These are phyloP conservation scores for Sprattus sprattus DNA, from an alignment of 2,113 vertebrate species.

Conservation along the genomic window DNA sequence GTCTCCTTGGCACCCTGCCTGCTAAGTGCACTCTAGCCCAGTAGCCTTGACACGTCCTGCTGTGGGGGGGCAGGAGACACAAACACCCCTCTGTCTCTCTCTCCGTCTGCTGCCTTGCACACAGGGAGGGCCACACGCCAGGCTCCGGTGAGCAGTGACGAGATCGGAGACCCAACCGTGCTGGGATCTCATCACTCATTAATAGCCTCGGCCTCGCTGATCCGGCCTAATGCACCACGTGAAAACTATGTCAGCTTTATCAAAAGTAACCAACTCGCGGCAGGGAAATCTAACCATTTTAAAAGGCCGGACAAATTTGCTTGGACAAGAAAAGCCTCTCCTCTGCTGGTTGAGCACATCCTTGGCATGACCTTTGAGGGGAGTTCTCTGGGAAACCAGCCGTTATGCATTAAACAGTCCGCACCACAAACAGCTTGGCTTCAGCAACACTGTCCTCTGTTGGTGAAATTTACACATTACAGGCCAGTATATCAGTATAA, in stretches of 20 bases:
- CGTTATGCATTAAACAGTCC: background rate
- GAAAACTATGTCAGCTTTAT: background rate
- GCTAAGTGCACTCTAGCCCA: no score
- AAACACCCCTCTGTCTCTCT: background rate
- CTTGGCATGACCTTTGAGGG: background rate
- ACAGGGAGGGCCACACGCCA: background rate
- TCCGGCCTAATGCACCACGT: background rate
- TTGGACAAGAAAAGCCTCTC: background rate
- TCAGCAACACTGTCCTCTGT: slow-evolving; percentile 64
- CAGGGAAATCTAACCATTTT: background rate
- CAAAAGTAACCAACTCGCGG: background rate
- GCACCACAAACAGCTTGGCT: background rate
- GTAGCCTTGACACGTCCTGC: background rate
- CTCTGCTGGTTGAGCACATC: background rate
- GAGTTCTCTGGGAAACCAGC: background rate
- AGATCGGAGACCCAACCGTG: background rate
- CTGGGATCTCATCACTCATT: background rate
- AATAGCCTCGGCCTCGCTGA: background rate
- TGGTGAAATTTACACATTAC: slow-evolving; percentile 39
- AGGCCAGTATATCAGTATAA: background rate
- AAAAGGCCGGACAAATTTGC: background rate
- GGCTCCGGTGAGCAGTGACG: background rate
- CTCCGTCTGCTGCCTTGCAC: background rate
- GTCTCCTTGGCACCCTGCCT: no score
- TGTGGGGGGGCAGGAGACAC: background rate